These are phyloP conservation scores for Xestobium rufovillosum DNA, from an alignment of 2,888 invertebrate species.

Conservation along the genomic window DNA sequence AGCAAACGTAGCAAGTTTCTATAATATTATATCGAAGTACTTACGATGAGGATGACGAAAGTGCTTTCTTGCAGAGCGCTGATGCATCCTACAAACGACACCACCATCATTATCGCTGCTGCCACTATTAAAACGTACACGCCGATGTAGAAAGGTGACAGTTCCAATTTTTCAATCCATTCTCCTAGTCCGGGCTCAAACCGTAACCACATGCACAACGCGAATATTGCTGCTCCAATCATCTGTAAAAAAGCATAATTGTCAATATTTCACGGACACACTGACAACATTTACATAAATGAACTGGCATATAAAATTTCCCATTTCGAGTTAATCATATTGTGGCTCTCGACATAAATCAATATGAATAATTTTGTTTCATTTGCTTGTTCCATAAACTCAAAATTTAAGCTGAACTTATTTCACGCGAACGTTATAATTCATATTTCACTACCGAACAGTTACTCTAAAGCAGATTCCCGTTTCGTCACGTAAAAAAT, in stretches of 20 bases:
- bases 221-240: constrained; percentile 70
- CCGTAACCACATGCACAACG: constrained; percentile 72
- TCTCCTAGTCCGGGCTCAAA: constrained; percentile 76
- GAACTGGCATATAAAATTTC: neutral
- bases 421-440: too few relatives aligned
- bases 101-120: constrained; percentile 64
- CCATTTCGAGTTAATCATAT: too few relatives aligned
- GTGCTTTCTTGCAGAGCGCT: constrained; percentile 74
- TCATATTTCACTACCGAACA: too few relatives aligned
- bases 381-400: too few relatives aligned
- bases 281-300: constrained; percentile 2
- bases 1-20: too few relatives aligned
- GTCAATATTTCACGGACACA: neutral
- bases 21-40: constrained; percentile 38
- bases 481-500: too few relatives aligned
- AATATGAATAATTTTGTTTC: too few relatives aligned
- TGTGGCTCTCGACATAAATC: too few relatives aligned
- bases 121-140: constrained; percentile 71
- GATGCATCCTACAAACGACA: constrained; percentile 74
- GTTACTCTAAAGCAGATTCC: too few relatives aligned
- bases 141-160: constrained; percentile 74
- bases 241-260: constrained; percentile 49
- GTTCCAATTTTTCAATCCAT: constrained; percentile 68
- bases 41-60: constrained; percentile 61
- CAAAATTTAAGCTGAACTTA: too few relatives aligned